A percentile compares a stretch with the other conserved stretches of the same genome.
phyloP scores from a whole-genome alignment of 2,797 vertebrate species.

The Valencia hispanica region DNA sequence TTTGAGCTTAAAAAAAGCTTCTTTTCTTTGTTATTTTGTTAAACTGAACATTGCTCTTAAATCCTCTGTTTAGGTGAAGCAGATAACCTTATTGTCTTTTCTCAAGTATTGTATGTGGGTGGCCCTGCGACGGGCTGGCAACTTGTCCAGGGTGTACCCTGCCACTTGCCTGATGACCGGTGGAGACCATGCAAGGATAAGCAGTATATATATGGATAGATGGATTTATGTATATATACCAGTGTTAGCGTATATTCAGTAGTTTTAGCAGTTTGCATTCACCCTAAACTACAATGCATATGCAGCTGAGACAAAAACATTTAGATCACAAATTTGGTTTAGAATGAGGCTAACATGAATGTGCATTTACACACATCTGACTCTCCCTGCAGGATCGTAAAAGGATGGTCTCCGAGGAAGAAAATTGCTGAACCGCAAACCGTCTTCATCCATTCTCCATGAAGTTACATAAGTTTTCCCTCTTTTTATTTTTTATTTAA shows the following conservation, averaged over 20 bases:
- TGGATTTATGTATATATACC: too few species aligned
- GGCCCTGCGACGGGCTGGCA: too few species aligned
- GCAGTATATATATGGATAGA: too few species aligned
- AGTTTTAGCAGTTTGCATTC: too few species aligned
- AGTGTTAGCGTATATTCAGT: not conserved
- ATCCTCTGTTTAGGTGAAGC: not conserved
- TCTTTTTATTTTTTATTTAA: slow-evolving; percentile 23
- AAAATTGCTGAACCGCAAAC: slow-evolving; percentile 48
- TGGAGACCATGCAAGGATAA: too few species aligned
- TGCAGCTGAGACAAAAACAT: not conserved
- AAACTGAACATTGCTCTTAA: not conserved
- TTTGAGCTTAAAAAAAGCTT: not conserved
- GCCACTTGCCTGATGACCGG: too few species aligned
- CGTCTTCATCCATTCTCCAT: slow-evolving; percentile 62
- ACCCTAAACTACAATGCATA: not conserved
- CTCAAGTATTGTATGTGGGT: not conserved
- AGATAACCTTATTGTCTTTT: not conserved
- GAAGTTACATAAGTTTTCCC: slow-evolving; percentile 58
- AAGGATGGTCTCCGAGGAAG: slow-evolving; percentile 36
- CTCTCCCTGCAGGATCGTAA: slow-evolving; percentile 1
- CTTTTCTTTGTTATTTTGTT: not conserved
- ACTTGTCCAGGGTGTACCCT: too few species aligned
- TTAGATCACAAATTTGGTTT: not conserved
- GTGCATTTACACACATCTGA: not conserved
- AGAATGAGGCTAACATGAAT: not conserved